Percentiles rank a stretch among this genome's conserved stretches.
Evolutionary conservation across 2,113 vertebrate species (phyloP).

Genomic region (Pogonocichla stellata): DNA sequence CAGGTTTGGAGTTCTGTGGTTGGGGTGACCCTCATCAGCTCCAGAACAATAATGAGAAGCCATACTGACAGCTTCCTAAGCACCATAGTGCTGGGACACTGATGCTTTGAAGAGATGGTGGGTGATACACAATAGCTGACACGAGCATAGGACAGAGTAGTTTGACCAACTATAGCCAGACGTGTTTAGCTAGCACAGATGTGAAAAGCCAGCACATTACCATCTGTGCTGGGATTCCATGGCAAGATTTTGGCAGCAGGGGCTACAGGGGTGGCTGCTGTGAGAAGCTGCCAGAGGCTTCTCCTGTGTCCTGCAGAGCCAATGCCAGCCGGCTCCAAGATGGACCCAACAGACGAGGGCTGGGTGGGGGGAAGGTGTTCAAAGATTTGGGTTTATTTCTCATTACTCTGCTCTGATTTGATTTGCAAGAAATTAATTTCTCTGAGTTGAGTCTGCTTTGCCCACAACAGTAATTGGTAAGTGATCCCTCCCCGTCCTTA

Average conservation of each 20-base stretch:
- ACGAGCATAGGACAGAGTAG: neutral
- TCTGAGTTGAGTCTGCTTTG: neutral
- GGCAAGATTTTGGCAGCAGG: neutral
- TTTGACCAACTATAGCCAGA: neutral
- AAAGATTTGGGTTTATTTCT: neutral
- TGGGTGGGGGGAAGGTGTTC: neutral
- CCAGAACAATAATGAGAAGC: neutral
- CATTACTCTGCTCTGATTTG: neutral
- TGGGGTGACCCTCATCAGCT: neutral
- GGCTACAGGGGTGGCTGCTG: neutral
- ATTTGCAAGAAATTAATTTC: neutral
- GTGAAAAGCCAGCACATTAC: neutral
- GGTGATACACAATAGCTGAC: neutral
- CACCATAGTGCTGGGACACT: neutral
- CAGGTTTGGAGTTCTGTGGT: neutral
- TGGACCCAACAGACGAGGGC: rapidly evolving
- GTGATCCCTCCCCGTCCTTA: neutral
- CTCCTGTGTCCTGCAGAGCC: rapidly evolving
- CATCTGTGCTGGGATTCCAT: neutral
- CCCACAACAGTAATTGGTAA: neutral
- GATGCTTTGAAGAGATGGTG: neutral
- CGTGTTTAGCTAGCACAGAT: neutral
- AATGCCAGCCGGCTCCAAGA: rapidly evolving
- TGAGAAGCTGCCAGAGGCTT: neutral
- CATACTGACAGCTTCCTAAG: neutral